These are phyloP conservation scores for Danio aesculapii DNA, from an alignment of 2,797 vertebrate species.

Conservation along the genomic window DNA sequence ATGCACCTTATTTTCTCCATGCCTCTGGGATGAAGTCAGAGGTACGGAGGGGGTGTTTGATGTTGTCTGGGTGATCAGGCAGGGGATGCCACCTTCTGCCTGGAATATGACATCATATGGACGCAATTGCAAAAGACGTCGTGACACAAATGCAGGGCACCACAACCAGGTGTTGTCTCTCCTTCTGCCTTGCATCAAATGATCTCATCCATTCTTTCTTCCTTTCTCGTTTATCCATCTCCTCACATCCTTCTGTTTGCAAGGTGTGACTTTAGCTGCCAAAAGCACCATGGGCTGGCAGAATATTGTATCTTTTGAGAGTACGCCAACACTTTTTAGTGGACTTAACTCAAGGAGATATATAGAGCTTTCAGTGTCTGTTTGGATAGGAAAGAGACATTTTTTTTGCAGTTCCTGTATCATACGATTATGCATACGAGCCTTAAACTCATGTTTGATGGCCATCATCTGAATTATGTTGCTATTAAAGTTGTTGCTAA, in stretches of 20 bases:
- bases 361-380: constrained; percentile 31
- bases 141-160: constrained; percentile 21
- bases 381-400: constrained; percentile 18
- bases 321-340: constrained; percentile 48
- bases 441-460: background rate
- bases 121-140: constrained; percentile 19
- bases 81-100: constrained; percentile 37
- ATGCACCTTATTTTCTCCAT: constrained; percentile 44
- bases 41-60: constrained; percentile 61
- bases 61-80: constrained; percentile 55
- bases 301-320: constrained; percentile 41
- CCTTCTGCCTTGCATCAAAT: constrained; percentile 33
- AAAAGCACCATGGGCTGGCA: constrained; percentile 37
- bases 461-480: background rate
- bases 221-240: constrained; percentile 34
- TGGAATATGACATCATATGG: constrained; percentile 38
- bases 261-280: constrained; percentile 32
- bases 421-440: background rate
- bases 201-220: constrained; percentile 55
- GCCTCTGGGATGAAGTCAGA: constrained; percentile 74
- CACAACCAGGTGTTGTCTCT: constrained; percentile 30
- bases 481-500: no score
- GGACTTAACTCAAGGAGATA: constrained; percentile 31
- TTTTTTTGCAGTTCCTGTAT: constrained; percentile 17
- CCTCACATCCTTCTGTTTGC: constrained; percentile 54